Evolutionary conservation across 2,113 vertebrate species (phyloP).

Genomic region (Syrmaticus mikado): DNA sequence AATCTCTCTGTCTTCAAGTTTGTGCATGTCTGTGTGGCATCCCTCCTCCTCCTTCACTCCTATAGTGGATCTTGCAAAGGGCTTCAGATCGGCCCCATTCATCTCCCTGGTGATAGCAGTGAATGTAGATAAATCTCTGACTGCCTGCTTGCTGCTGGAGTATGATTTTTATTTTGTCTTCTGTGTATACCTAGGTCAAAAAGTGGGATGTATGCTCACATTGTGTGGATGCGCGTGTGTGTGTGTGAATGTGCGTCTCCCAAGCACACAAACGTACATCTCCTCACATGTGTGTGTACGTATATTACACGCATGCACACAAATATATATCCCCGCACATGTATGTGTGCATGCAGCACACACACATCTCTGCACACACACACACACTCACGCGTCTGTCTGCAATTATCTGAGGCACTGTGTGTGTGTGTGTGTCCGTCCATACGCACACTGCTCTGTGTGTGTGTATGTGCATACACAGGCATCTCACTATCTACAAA

Average conservation of each 20-base stretch:
- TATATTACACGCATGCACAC: constrained; percentile 10
- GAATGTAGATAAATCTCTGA: constrained; percentile 89
- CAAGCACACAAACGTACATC: background rate
- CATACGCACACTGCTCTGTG: constrained; percentile 5
- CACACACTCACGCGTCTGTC: background rate
- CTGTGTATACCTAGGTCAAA: constrained; percentile 81
- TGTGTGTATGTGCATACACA: constrained; percentile 50
- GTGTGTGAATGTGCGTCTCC: background rate
- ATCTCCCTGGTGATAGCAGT: constrained; percentile 89
- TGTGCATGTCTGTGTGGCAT: constrained; percentile 89
- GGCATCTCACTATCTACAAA: constrained; percentile 54
- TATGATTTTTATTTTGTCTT: constrained; percentile 83
- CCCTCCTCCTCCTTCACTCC: constrained; percentile 85
- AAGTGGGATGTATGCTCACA: constrained; percentile 65
- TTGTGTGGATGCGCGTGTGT: constrained; percentile 14
- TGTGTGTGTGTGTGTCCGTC: constrained; percentile 36
- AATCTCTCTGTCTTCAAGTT: constrained; percentile 87
- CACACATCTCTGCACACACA: background rate
- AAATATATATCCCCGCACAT: background rate
- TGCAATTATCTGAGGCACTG: background rate
- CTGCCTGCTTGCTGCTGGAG: constrained; percentile 83
- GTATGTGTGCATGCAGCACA: background rate
- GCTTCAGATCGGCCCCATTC: constrained; percentile 86
- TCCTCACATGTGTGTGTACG: background rate
- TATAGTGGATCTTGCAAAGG: constrained; percentile 84